Evolutionary conservation across 53 echinoderm and acorn worm genomes (phyloP), one percentile per base, ranked within the genome.

Genomic region (Hippasteria phrygiana): DNA sequence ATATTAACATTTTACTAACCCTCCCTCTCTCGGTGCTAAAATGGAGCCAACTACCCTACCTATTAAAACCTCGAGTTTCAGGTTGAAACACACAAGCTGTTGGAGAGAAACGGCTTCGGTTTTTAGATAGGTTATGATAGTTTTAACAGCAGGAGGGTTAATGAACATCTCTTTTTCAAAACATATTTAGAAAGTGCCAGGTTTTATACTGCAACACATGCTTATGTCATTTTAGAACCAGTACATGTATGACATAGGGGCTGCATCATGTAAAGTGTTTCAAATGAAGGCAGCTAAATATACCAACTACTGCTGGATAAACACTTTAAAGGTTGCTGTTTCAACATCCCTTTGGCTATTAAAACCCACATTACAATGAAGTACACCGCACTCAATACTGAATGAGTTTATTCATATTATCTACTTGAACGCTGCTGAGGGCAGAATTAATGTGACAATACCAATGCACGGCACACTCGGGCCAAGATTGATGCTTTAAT

Each of bases 371-470:
- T 32, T 13, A 47, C 14, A 16, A 54, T 34, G 34, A 48, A 53
- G 76, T 34, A 76, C 76, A 51, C 51, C 29, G 29, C 53, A 20
- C 76, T 53, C 34, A 13, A 53, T 28, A 32, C 50, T 47, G 59
- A 59, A 59, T 76, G 51, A 76, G 76, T 54, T 47, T 50, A 20
- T 76, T 76, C 76, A 76, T 43, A 48, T 47, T 18, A 76, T 76
- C 48, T 53, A 76, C 76, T 76, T 33, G 31, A 53, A 48, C 27
- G 16, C 3, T 20, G 13, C 32, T 53, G 16, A 31, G 54, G 7
- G 51, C 26, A 43, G 37, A 67, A 76, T 76, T 76, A 32, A 76
- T 76, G 34, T 51, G 76, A 48, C 76, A 10, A 67, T 67, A 76
- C 17, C 35, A 51, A 18, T 53, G 36, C 76, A 76, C 34, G 51